Percentiles rank a stretch among this genome's conserved stretches.
Conservation (phyloP, 2,888 invertebrate genomes). For the Caenorhabditis angaria region DNA sequence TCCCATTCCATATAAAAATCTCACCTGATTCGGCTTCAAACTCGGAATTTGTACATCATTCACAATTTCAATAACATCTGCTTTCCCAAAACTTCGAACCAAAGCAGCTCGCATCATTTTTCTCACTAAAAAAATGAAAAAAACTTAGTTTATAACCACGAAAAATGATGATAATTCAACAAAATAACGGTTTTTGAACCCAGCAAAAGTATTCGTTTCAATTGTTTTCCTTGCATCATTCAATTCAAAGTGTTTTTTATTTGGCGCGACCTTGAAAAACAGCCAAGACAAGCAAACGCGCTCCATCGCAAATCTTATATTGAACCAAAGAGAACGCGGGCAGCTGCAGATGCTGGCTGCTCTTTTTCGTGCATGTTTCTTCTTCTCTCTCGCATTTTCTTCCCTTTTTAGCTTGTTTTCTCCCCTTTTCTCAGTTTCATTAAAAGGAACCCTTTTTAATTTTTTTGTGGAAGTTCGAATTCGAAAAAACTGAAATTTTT, state of each 20-base stretch:
- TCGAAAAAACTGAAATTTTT: too few relatives aligned
- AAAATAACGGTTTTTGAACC: too few relatives aligned
- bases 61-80: conserved; percentile 44
- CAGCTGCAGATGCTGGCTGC: conserved; percentile 17
- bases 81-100: conserved; percentile 52
- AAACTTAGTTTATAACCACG: neutral
- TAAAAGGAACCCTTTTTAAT: too few relatives aligned
- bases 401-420: too few relatives aligned
- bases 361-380: conserved; percentile 4
- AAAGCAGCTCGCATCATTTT: conserved; percentile 56
- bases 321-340: conserved; percentile 24
- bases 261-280: conserved; percentile 5
- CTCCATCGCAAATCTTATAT: conserved; percentile 11
- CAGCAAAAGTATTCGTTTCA: too few relatives aligned
- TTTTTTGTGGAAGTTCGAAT: too few relatives aligned
- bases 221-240: too few relatives aligned
- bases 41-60: conserved; percentile 9
- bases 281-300: conserved; percentile 16
- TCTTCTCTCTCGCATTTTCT: conserved; percentile 1
- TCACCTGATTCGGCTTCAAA: conserved; percentile 24
- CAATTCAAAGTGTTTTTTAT: too few relatives aligned
- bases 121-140: neutral
- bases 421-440: too few relatives aligned
- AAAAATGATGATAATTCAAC: neutral
- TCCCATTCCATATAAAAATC: too few relatives aligned